Percentiles rank a stretch among this genome's conserved stretches.
Conservation (phyloP, 2,888 invertebrate species). For the Trachelus tabidus region DNA sequence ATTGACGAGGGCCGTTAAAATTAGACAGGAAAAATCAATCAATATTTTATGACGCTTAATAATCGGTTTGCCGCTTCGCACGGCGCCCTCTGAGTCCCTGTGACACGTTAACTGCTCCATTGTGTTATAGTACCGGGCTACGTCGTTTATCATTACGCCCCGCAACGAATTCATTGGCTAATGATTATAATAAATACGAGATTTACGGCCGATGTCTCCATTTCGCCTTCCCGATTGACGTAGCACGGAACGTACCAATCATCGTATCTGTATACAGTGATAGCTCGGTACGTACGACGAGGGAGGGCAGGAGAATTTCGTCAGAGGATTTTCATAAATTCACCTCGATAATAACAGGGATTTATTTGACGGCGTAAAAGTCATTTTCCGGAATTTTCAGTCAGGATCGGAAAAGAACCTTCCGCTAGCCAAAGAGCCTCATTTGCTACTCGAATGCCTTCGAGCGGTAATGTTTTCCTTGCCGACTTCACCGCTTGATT, state of each 20-base stretch:
- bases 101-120: conserved; percentile 34
- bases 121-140: conserved; percentile 22
- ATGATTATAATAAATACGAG: conserved; percentile 14
- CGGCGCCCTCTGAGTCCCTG: conserved; percentile 6
- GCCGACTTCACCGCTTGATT: conserved; percentile 65
- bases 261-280: neutral
- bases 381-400: neutral
- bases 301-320: neutral
- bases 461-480: conserved; percentile 51
- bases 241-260: neutral
- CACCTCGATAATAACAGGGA: neutral
- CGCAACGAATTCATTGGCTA: conserved; percentile 17
- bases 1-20: conserved; percentile 43
- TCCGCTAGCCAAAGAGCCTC: conserved; percentile 45
- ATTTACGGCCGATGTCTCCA: conserved; percentile 37
- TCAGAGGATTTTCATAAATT: neutral
- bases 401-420: conserved; percentile 24
- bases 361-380: neutral
- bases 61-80: conserved; percentile 34
- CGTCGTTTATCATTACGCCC: conserved; percentile 32
- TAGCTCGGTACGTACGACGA: neutral
- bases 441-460: conserved; percentile 45
- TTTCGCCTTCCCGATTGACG: conserved; percentile 11
- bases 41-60: conserved; percentile 52
- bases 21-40: conserved; percentile 45